Evolutionary conservation across 2,113 vertebrate species (phyloP), one percentile per base, ranked within the genome.

Genomic region (Nanorana parkeri): DNA sequence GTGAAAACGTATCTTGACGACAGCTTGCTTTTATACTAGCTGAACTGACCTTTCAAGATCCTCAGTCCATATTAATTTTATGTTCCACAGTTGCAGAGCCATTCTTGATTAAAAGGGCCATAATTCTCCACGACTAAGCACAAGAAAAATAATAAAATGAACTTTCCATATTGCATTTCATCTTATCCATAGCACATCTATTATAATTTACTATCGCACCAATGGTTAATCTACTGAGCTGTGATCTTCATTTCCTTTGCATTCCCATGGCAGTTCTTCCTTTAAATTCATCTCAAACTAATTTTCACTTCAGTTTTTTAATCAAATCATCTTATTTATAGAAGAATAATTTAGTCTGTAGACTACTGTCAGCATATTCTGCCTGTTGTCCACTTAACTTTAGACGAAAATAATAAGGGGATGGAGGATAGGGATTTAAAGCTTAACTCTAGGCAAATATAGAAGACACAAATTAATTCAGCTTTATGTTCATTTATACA

Each of bases 251-350:
- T 26, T 52, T 77, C 41, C 17, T 11, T 54, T 13, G 1, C 1
- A 41, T 64, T 47, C 41, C 60, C 75, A 54, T 51, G 73, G 24
- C 23, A 28, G 26, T 77, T 17, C 11, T 16, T 20, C 2, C 36
- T 65, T 52, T 77, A 24, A 77, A 65, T 52, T 64, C 2, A 52
- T 11, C 51, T 52, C 75, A 64, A 52, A n/a, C 75, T 77, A 8
- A 77, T 77, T 77, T 77, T 77, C 75, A 47, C 36, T 41, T 65
- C 36, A 52, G 58, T 65, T 77, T 65, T 47, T 77, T 77, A 65
- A 77, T 77, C 36, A 77, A 77, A 65, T 77, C 20, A 52, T 29
- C 8, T 23, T 77, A 65, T 65, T 77, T 77, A 64, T 77, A 77
- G 75, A 77, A 77, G 26, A 65, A 32, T 65, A 77, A 77, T 65